Percentiles rank a stretch among this genome's conserved stretches.
Evolutionary conservation across 2,888 invertebrate species (phyloP).

Genomic region (Mellilla xanthometata): DNA sequence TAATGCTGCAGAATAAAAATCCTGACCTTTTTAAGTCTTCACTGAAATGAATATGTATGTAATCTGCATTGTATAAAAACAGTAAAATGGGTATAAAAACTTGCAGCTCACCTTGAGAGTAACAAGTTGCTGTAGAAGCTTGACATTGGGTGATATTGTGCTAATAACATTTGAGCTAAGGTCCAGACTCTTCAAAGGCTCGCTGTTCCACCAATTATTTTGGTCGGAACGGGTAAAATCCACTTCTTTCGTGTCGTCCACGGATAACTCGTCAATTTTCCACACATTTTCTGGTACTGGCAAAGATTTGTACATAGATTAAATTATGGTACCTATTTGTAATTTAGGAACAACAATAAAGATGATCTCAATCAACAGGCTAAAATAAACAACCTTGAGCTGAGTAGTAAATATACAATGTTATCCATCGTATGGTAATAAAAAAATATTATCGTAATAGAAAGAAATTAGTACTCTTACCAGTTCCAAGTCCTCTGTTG

Average conservation of each 20-base stretch:
- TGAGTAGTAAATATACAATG: no score
- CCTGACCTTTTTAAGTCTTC: conserved; percentile 2
- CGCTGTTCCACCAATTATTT: conserved; percentile 92
- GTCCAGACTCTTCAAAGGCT: conserved; percentile 89
- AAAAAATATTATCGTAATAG: no score
- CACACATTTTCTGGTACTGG: conserved; percentile 89
- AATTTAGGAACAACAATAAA: no score
- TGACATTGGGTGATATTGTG: conserved; percentile 84
- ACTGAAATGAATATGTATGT: background rate
- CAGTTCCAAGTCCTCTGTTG: conserved; percentile 87
- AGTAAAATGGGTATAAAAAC: conserved; percentile 1
- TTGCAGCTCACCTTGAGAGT: conserved; percentile 85
- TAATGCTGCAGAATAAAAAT: conserved; percentile 1
- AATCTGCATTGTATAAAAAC: background rate
- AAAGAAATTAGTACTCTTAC: no score
- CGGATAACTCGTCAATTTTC: conserved; percentile 86
- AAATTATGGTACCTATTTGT: background rate
- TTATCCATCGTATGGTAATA: no score
- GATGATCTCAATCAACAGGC: no score
- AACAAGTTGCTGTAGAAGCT: conserved; percentile 85
- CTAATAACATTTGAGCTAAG: conserved; percentile 88
- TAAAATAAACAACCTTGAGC: no score
- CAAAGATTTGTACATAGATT: conserved; percentile 6
- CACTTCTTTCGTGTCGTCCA: conserved; percentile 83
- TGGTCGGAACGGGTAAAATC: conserved; percentile 82